phyloP scores from a whole-genome alignment of 1,140 invertebrate genomes.

The Holotrichia oblita region DNA sequence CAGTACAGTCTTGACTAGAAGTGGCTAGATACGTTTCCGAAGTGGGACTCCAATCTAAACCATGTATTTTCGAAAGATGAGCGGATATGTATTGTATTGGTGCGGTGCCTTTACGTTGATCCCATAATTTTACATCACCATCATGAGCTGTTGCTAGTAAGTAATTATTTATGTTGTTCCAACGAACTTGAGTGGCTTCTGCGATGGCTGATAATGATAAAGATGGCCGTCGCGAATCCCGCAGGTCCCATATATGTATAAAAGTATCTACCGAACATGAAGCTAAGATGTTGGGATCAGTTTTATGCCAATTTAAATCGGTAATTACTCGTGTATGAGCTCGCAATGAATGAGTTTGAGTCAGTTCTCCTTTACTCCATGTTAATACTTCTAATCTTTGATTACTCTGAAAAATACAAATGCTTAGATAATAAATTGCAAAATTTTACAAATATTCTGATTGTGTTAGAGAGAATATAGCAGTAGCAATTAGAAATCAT shows the following conservation, averaged over 20 bases:
- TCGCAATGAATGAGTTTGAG: slow-evolving; percentile 76
- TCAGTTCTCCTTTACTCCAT: slow-evolving; percentile 75
- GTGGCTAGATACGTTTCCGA: slow-evolving; percentile 89
- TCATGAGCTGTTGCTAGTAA: slow-evolving; percentile 93
- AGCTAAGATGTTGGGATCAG: slow-evolving; percentile 88
- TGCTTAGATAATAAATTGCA: not conserved
- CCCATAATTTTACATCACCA: slow-evolving; percentile 95
- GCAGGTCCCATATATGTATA: slow-evolving; percentile 92
- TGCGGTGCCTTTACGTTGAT: slow-evolving; percentile 85
- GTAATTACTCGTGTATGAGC: slow-evolving; percentile 90
- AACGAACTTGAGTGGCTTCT: slow-evolving; percentile 92
- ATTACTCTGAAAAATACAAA: slow-evolving; percentile 73
- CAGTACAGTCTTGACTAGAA: slow-evolving; percentile 92
- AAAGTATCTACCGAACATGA: slow-evolving; percentile 95
- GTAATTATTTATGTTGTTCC: slow-evolving; percentile 86
- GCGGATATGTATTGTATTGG: slow-evolving; percentile 94
- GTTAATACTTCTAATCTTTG: slow-evolving; percentile 85
- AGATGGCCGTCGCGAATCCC: slow-evolving; percentile 83
- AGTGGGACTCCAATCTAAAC: slow-evolving; percentile 90
- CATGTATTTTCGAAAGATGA: slow-evolving; percentile 92
- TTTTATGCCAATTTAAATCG: slow-evolving; percentile 92
- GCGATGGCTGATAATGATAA: slow-evolving; percentile 83
- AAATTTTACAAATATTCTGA: too few species aligned
- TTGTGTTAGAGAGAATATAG: too few species aligned
- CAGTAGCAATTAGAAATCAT: too few species aligned